Evolutionary conservation across 1,140 invertebrate species (phyloP), one percentile per base, ranked within the genome.

Genomic region (Riptortus pedestris): DNA sequence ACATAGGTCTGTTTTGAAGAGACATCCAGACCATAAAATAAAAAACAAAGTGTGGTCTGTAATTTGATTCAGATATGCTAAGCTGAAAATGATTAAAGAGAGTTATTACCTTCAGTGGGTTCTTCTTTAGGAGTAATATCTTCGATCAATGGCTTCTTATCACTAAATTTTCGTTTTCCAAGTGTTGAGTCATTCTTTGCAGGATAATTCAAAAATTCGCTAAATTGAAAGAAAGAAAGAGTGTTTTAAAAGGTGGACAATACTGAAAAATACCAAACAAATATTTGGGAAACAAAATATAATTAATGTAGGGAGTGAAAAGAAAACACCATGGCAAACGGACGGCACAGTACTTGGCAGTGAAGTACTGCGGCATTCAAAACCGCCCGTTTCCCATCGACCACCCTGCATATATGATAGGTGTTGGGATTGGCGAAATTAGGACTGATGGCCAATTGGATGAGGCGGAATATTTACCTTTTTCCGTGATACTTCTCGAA

Each of bases 401-500:
- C n/a, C n/a, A n/a, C n/a, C n/a, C n/a, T n/a, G n/a, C n/a, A n/a
- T n/a, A n/a, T n/a, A n/a, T n/a, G n/a, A n/a, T n/a, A n/a, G n/a
- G n/a, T n/a, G n/a, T n/a, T n/a, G n/a, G n/a, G n/a, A n/a, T n/a
- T n/a, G n/a, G n/a, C n/a, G n/a, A n/a, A n/a, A n/a, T n/a, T n/a
- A n/a, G n/a, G n/a, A n/a, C n/a, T 45, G 31, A 29, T 16, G 12
- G 18, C n/a, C 24, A 59, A 65, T 62, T 60, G 18, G 7, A 38
- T 38, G 33, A 9, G 7, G 16, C 5, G 7, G 33, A 38, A 5
- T 31, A 68, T 61, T 75, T 67, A 84, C 82, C 81, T 82, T 74
- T 87, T 89, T 45, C 83, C 81, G 67, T 93, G 86, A 74, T 95
- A 96, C 77, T 94, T 95, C 68, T 95, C 90, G 72, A 91, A 91